These are phyloP conservation scores for Drosophila buzzatii DNA, from an alignment of 2,888 invertebrate species.

Conservation along the genomic window DNA sequence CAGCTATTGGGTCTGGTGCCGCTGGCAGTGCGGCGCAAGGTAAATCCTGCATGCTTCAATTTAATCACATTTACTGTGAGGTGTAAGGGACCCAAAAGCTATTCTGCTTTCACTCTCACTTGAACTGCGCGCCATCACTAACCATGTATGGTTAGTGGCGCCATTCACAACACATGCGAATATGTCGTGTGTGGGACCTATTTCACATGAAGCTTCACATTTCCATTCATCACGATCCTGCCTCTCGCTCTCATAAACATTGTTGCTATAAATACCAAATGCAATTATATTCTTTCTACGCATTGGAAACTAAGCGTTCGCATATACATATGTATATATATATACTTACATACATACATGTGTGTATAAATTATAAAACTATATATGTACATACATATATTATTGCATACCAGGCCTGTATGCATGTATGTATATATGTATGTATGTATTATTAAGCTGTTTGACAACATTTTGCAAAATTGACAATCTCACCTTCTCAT, in stretches of 20 bases:
- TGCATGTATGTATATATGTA: not conserved
- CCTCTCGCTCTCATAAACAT: not conserved
- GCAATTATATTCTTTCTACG: conserved; percentile 5
- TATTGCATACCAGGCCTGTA: not conserved
- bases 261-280: not conserved
- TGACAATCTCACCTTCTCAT: not conserved
- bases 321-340: not conserved
- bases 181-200: not conserved
- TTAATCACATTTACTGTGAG: not conserved
- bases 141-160: no score
- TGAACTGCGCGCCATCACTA: not conserved
- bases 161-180: not conserved
- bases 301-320: not conserved
- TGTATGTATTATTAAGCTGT: not conserved
- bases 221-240: not conserved
- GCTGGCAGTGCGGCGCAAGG: conserved; percentile 67
- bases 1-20: conserved; percentile 76
- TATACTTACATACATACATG: no score
- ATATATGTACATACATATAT: no score
- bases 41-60: conserved; percentile 38
- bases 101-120: not conserved
- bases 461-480: conserved; percentile 11
- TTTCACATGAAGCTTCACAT: not conserved
- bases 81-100: conserved; percentile 7
- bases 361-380: not conserved